These are phyloP conservation scores for Abrostola triplasia DNA, from an alignment of 2,888 invertebrate genomes.

Conservation along the genomic window DNA sequence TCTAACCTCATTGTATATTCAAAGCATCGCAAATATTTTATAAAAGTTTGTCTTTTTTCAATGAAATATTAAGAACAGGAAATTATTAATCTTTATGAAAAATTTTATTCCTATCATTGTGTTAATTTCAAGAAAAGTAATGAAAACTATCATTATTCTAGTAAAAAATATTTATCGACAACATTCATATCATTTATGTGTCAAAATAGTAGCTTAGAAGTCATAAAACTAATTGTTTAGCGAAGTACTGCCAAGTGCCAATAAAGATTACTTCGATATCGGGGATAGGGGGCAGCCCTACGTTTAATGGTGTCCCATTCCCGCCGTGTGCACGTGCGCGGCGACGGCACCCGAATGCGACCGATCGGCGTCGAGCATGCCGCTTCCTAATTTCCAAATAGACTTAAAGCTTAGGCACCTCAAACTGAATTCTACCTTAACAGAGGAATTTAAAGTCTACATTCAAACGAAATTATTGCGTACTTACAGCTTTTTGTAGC, in stretches of 20 bases:
- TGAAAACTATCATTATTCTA: conserved; percentile 14
- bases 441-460: accelerated
- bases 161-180: conserved; percentile 7
- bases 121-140: conserved; percentile 5
- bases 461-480: conserved; percentile 14
- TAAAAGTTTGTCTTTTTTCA: too few species aligned
- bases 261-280: conserved; percentile 59
- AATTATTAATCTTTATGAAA: neutral
- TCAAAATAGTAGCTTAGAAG: conserved; percentile 55
- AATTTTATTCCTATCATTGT: neutral
- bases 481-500: conserved; percentile 51
- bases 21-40: neutral
- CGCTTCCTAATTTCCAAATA: conserved; percentile 56
- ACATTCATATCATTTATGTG: conserved; percentile 40
- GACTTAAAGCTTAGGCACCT: conserved; percentile 12
- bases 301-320: conserved; percentile 69
- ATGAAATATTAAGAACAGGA: neutral
- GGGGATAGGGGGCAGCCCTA: conserved; percentile 63
- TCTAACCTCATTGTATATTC: neutral
- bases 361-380: conserved; percentile 72
- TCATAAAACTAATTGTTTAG: conserved; percentile 59
- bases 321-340: conserved; percentile 80
- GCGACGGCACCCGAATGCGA: conserved; percentile 81
- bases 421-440: conserved; percentile 38
- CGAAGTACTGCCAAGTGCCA: conserved; percentile 42